Conservation (phyloP, 2,797 vertebrate genomes). For the Gobionotothen gibberifrons region DNA sequence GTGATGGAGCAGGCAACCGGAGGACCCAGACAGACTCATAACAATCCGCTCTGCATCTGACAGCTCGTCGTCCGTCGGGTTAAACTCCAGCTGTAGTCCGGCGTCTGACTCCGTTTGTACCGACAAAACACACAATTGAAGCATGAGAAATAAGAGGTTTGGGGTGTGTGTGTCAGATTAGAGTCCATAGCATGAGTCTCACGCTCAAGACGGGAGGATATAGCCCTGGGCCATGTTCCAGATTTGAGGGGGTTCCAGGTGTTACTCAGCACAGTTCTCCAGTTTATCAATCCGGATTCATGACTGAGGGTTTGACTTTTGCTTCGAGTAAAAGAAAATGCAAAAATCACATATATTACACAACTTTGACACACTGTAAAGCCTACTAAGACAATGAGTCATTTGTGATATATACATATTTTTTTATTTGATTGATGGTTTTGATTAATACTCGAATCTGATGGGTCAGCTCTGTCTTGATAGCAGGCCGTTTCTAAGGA, state of each 20-base stretch:
- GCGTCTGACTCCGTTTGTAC: constrained; percentile 31
- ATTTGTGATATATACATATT: no score
- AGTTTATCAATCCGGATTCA: constrained; percentile 70
- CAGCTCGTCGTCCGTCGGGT: constrained; percentile 61
- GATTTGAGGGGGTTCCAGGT: constrained; percentile 78
- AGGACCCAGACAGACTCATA: constrained; percentile 55
- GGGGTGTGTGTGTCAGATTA: constrained; percentile 71
- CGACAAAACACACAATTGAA: constrained; percentile 59
- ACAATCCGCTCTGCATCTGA: constrained; percentile 50
- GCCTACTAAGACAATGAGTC: no score
- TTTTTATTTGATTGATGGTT: no score
- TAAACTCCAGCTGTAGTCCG: constrained; percentile 28
- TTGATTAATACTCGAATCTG: no score
- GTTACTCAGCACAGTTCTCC: constrained; percentile 70
- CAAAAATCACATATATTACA: neutral
- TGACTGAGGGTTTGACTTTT: constrained; percentile 40
- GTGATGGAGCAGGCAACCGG: constrained; percentile 41
- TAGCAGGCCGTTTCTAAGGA: no score
- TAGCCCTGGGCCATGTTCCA: constrained; percentile 72
- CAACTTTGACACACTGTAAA: no score
- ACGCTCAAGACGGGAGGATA: constrained; percentile 68
- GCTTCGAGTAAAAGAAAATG: constrained; percentile 49
- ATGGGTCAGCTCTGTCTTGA: no score
- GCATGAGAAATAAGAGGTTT: constrained; percentile 69
- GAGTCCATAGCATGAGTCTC: constrained; percentile 73